A percentile compares a stretch with the other conserved stretches of the same genome.
These are phyloP conservation scores for Apus apus DNA, from an alignment of 2,113 vertebrate genomes.

Conservation along the genomic window DNA sequence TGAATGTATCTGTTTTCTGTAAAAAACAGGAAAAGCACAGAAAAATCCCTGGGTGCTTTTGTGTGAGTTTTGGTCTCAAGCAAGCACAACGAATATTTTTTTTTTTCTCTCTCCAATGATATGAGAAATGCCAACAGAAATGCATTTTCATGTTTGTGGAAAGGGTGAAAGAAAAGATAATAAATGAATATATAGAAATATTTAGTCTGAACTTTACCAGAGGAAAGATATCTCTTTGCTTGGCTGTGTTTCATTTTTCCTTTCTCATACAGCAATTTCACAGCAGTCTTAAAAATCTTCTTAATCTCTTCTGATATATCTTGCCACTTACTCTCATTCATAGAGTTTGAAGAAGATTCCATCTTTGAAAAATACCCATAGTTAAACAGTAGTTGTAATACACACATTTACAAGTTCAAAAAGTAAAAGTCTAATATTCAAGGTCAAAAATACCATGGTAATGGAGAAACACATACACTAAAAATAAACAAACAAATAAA, in stretches of 20 bases:
- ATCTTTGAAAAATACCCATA: constrained; percentile 77
- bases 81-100: background rate
- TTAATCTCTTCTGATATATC: constrained; percentile 95
- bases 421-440: background rate
- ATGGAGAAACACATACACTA: background rate
- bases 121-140: background rate
- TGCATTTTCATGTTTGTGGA: background rate
- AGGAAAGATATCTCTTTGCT: constrained; percentile 96
- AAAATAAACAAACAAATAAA: background rate
- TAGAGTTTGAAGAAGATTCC: constrained; percentile 84
- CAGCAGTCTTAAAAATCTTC: constrained; percentile 90
- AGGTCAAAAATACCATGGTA: background rate
- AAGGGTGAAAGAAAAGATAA: background rate
- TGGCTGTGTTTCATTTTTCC: constrained; percentile 92
- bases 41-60: background rate
- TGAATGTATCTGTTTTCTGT: background rate
- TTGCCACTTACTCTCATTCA: constrained; percentile 91
- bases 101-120: background rate
- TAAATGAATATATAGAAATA: background rate
- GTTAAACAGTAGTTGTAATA: constrained; percentile 18
- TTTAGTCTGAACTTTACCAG: constrained; percentile 79
- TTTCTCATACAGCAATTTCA: constrained; percentile 91
- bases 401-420: background rate
- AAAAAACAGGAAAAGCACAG: background rate
- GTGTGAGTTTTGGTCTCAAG: background rate